Evolutionary conservation across 2,797 vertebrate species (phyloP).

Genomic region (Enoplosus armatus): DNA sequence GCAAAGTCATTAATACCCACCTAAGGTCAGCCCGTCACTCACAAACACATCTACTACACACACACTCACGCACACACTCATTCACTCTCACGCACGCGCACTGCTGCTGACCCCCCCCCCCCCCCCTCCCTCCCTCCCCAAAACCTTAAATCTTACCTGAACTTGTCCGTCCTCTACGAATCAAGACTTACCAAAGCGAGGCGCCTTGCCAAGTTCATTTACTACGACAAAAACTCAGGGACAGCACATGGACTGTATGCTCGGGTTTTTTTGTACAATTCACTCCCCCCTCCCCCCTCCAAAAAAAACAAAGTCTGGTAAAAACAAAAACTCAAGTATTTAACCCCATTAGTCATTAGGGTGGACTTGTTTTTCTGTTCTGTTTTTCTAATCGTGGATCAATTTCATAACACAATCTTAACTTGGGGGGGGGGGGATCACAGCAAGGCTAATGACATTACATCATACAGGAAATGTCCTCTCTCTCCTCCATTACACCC

Average conservation of each 20-base stretch:
- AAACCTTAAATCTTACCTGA: constrained; percentile 92
- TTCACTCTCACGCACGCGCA: constrained; percentile 23
- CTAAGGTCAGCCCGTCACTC: constrained; percentile 68
- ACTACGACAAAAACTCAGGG: constrained; percentile 62
- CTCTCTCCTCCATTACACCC: constrained; percentile 18
- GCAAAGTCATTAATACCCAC: constrained; percentile 71
- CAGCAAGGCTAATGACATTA: constrained; percentile 70
- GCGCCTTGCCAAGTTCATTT: constrained; percentile 57
- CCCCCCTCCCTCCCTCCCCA: too few species aligned
- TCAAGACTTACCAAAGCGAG: constrained; percentile 65
- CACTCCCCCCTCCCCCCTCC: too few species aligned
- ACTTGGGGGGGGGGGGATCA: constrained; percentile 44
- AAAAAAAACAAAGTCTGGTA: too few species aligned
- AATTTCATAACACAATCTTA: constrained; percentile 42
- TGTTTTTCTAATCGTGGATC: constrained; percentile 35
- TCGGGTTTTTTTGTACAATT: constrained; percentile 15
- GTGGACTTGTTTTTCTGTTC: too few species aligned
- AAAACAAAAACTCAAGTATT: constrained; percentile 39
- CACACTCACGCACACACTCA: constrained; percentile 21
- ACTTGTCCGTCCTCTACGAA: constrained; percentile 86
- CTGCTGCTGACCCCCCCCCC: constrained; percentile 63
- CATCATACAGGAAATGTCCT: constrained; percentile 66
- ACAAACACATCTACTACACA: background rate
- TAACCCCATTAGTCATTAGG: too few species aligned
- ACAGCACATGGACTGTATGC: constrained; percentile 30